Evolutionary conservation across 2,888 invertebrate genomes (phyloP).

Genomic region (Magallana nippona): DNA sequence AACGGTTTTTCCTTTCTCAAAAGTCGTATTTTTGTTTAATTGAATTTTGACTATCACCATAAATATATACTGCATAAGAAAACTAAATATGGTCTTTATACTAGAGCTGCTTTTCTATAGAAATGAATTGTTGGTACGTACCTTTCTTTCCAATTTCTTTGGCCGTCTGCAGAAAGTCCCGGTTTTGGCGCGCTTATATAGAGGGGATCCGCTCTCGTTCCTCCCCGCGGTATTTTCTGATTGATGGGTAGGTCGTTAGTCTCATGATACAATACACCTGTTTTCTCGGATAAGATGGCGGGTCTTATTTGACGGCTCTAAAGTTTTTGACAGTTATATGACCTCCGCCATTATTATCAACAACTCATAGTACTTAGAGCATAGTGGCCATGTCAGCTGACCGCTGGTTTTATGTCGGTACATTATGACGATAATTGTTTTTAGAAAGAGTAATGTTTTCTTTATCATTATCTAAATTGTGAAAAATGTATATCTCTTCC

Average conservation of each 20-base stretch:
- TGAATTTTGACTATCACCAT: no score
- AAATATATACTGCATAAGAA: no score
- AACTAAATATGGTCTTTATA: no score
- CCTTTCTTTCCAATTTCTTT: neutral
- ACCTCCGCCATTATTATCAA: neutral
- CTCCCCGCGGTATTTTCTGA: neutral
- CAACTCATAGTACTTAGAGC: slow-evolving; percentile 10
- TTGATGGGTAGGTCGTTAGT: slow-evolving; percentile 29
- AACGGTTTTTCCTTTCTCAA: no score
- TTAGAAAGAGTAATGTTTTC: neutral
- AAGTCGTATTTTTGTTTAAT: no score
- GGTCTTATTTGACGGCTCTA: neutral
- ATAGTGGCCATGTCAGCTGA: slow-evolving; percentile 1
- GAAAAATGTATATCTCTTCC: neutral
- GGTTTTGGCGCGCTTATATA: slow-evolving; percentile 2
- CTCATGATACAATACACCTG: slow-evolving; percentile 33
- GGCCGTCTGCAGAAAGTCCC: neutral
- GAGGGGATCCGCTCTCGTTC: neutral
- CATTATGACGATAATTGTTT: neutral
- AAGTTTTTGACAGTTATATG: slow-evolving; percentile 9
- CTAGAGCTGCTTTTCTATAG: no score
- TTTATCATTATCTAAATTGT: neutral
- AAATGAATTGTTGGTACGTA: neutral
- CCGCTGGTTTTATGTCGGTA: neutral
- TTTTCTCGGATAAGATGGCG: slow-evolving; percentile 6